Evolutionary conservation across 2,888 invertebrate species (phyloP).

Genomic region (Dione vanillae): DNA sequence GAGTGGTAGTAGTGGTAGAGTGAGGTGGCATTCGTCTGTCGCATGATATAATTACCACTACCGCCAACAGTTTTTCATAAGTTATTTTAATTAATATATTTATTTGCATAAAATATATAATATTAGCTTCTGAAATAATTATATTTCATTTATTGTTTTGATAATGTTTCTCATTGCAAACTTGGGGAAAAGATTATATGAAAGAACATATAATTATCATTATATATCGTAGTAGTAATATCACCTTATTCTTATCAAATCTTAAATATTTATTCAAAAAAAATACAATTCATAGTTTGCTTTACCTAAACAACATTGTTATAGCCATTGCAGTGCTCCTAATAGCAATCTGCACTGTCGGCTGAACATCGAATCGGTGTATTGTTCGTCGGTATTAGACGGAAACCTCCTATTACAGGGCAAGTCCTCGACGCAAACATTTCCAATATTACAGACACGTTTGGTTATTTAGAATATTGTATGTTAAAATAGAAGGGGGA

Average conservation of each 20-base stretch:
- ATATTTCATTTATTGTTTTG: no score
- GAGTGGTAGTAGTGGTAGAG: no score
- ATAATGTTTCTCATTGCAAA: background rate
- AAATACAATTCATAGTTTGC: conserved; percentile 16
- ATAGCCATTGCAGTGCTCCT: conserved; percentile 41
- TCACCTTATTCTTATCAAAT: background rate
- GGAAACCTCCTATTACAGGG: conserved; percentile 59
- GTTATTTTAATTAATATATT: background rate
- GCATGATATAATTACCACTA: no score
- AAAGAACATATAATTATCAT: no score
- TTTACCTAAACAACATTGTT: conserved; percentile 29
- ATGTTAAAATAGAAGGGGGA: conserved; percentile 19
- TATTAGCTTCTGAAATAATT: background rate
- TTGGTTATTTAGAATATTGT: conserved; percentile 15
- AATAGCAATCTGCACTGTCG: conserved; percentile 57
- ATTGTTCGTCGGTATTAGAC: conserved; percentile 56
- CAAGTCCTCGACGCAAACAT: conserved; percentile 54
- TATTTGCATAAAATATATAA: no score
- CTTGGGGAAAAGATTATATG: no score
- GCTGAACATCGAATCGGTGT: conserved; percentile 54
- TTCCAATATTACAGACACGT: conserved; percentile 49
- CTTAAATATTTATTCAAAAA: background rate
- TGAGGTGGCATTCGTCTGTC: no score
- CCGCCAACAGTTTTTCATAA: no score
- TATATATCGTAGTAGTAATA: background rate